Evolutionary conservation across 2,888 invertebrate species (phyloP), one percentile per base, ranked within the genome.

Genomic region (Dromius quadrimaculatus): DNA sequence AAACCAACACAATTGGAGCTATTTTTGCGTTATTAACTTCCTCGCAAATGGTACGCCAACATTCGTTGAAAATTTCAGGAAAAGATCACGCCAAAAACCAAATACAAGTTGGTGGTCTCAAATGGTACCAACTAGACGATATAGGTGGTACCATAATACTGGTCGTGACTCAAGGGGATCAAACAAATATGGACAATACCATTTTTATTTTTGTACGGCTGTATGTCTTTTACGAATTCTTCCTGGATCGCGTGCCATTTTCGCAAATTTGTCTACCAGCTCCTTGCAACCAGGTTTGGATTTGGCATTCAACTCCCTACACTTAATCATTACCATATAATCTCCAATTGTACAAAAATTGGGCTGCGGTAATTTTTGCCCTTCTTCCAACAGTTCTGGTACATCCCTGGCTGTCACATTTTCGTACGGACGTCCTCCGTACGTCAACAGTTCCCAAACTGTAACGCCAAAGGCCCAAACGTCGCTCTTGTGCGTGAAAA

Each of bases 381-480:
- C 99, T 79, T 95, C 96, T 82, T 97, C 96, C 73, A 99, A 88
- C 23, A 95, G 84, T 77, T 95, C 94, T 0, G 97, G 96, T 45
- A 99, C 96, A 79, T 97, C 94, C 77, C 93, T 87, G 1, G 97
- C 96, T 1, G 93, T 89, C 61, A 97, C 92, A 77, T 92, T 92
- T 78, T 97, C 97, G 78, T 98, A 98, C 0, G 98, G 98, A 68
- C 94, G 88, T 54, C 92, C 93, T 8, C 98, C 99, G 77, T 95
- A 98, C 0, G 98, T 98, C 45, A 98, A 84, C 71, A 99, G 85
- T 80, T 99, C 99, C 99, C 99, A 99, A 65, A 98, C 93, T 0
- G 98, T 98, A 0, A 99, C 97, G 76, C 97, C 99, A 78, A 97
- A 99, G 1, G 98, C 97, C 98, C 98, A 98, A 0, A 98, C 97